Base-by-base conservation (phyloP, 2,797 vertebrate genomes). In the Xenops minutus region DNA sequence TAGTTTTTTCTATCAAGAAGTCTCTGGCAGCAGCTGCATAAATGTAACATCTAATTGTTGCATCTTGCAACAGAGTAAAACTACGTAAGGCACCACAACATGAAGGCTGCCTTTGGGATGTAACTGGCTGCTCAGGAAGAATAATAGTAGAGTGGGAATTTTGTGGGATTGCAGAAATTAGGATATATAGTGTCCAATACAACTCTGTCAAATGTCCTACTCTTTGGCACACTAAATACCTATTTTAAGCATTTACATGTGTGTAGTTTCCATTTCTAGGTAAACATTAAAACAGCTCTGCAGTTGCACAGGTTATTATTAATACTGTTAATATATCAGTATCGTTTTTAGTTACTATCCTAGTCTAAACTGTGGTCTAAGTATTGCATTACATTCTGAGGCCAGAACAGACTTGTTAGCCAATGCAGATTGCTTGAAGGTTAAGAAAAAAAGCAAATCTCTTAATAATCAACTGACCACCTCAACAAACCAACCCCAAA, bases 11-110 rank as follows among this genome's bases (percentile, higher is more conserved):
- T 67, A 0, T 67, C 7, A 34, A 56, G 39, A 67, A 64, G 12
- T 62, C 24, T 67, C 12, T 27, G 22, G 16, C 61, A 93, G 56
- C 41, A 85, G 37, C 64, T 88, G n/a, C 12, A 5, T 43, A 34
- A 87, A 29, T 20, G 37, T 34, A 73, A 23, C 17, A 46, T 69
- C 18, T 55, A 55, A n/a, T 59, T 64, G 37, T 75, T 61, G 58
- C 17, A 12, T 75, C 37, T 90, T 20, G 10, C 37, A 59, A 27
- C 10, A 72, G 54, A 68, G 54, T 26, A 13, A 16, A 86, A 61
- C 30, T 68, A 30, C 0, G 0, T 32, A 44, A 83, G 49, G 27
- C 56, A 56, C 12, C 5, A 12, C 24, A 61, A 14, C 2, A 48
- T 0, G 2, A 39, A 20, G n/a, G 13, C 46, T 93, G 52, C 49